Evolutionary conservation across 1,140 invertebrate genomes (phyloP), one percentile per base, ranked within the genome.

Genomic region (Solenopsis fugax): DNA sequence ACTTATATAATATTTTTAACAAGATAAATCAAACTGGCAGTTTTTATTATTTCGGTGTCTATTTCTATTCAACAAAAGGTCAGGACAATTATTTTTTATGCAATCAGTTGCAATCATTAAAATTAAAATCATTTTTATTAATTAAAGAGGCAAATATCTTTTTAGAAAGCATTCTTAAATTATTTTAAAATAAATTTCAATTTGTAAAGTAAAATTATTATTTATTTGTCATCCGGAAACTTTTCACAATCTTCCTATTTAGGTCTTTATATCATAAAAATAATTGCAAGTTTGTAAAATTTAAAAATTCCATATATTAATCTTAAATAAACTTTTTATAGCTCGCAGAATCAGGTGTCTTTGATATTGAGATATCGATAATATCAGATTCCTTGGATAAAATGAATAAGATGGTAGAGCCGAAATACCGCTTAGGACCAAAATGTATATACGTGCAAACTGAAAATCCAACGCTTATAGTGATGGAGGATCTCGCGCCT

Each of bases 401-500:
- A 73, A 95, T 95, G 93, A 94, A 93, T 41, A 60, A 91, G 2
- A 7, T 94, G 7, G 18, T 94, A 62, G 90, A 62, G 13, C 24
- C 37, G 9, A 77, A 41, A 0, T 5, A 85, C 9, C 90, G 77
- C 10, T n/a, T 95, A 2, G 86, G 91, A 60, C 95, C 91, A 0
- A 92, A 91, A 64, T 91, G 90, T 65, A 72, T 93, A 0, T 94
- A 94, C 69, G 87, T 91, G 9, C 93, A 94, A 54, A 80, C 89
- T 7, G 88, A 93, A 62, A 91, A 95, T 85, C 94, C 95, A 18
- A 76, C 93, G 24, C 86, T 96, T 12, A 88, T 96, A n/a, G 93
- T 96, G 3, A 89, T 96, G 5, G 96, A 96, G 81, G 96, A 97
- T 92, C 90, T 97, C 5, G 88, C 93, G 48, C 88, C 84, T 50